Evolutionary conservation across 2,888 invertebrate species (phyloP), one percentile per base, ranked within the genome.

Genomic region (Acrobasis suavella): DNA sequence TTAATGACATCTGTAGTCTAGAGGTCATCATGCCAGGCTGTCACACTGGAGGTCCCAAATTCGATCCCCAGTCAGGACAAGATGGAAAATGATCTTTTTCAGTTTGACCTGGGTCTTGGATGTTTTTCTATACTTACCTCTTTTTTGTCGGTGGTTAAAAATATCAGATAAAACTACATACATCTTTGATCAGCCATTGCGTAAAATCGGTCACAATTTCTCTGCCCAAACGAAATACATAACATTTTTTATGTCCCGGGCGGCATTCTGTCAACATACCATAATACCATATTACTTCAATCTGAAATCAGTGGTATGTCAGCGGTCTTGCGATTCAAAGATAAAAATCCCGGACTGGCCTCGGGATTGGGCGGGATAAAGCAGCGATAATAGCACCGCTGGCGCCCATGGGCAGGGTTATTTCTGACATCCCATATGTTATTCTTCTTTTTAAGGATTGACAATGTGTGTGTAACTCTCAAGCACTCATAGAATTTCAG

Each of bases 331-430:
- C 75, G 78, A 79, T 75, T 62, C 68, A 54, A 65, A 75, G 82
- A 85, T 81, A 84, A 83, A 83, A 84, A 37, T 76, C 74, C 75
- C 72, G 65, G 71, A 70, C 68, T 67, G 69, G 68, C 66, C 69
- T 67, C 72, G 73, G 73, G 74, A 74, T 74, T 71, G 73, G 69
- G 59, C 69, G 73, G 82, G 80, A 82, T 80, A 85, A 85, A 86
- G 84, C 85, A 85, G 85, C 82, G 86, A 88, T 82, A 81, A 83
- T 84, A 87, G 88, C 88, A 87, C 82, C 83, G 82, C 83, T 86
- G 84, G 87, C 87, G 86, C 85, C 76, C 68, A 81, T 78, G 81
- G 84, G 77, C 81, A 74, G 72, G 80, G 80, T 81, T 84, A 80
- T 32, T 32, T 7, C 7, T 32, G 7, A 32, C 32, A 83, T 81